Percentiles rank a stretch among this genome's conserved stretches.
These are phyloP conservation scores for Lepidurus arcticus DNA, from an alignment of 1,140 invertebrate species.

Conservation along the genomic window DNA sequence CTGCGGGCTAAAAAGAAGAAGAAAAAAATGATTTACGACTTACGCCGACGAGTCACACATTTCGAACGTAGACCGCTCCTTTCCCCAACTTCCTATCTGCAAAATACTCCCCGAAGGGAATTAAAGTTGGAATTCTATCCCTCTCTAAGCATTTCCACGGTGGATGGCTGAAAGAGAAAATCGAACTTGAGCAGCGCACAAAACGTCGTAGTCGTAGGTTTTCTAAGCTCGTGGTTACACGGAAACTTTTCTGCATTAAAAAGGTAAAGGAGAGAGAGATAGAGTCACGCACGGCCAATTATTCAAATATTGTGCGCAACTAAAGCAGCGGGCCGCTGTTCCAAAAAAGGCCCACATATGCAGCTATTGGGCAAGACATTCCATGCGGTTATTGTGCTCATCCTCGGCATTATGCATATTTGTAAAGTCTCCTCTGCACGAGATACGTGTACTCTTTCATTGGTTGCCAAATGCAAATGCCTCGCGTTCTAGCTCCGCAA, in stretches of 20 bases:
- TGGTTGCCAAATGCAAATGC: no score
- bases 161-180: no score
- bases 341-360: no score
- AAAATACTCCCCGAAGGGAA: not conserved
- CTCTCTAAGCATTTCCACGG: no score
- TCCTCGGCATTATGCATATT: no score
- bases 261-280: not conserved
- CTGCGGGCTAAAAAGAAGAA: not conserved
- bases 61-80: not conserved
- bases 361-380: not conserved
- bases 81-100: not conserved
- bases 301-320: not conserved
- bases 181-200: no score
- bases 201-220: not conserved
- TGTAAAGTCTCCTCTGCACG: no score
- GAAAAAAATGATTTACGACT: conserved; percentile 4
- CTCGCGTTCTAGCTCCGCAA: no score
- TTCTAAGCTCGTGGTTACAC: conserved; percentile 8
- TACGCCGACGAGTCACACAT: no score
- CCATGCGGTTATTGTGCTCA: not conserved
- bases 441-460: no score
- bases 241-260: not conserved
- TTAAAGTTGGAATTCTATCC: no score
- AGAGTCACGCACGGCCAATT: not conserved
- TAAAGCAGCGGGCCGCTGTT: no score